These are phyloP conservation scores for Alviniconcha marisindica DNA, from an alignment of 1,140 invertebrate genomes.

Conservation along the genomic window DNA sequence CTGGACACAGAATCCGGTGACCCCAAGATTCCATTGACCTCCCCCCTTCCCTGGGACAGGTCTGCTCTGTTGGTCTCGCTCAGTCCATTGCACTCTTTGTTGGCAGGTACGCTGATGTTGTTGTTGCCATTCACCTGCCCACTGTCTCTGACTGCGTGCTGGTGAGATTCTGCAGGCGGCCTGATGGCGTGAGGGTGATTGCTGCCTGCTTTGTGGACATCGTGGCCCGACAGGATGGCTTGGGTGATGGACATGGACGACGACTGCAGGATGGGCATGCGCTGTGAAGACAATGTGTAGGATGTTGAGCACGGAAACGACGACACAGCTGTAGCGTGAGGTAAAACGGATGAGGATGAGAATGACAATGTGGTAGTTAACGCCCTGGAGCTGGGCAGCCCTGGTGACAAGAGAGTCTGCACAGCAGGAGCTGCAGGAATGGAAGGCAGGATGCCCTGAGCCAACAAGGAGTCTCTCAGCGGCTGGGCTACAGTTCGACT, in stretches of 20 bases:
- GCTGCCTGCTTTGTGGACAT: slow-evolving; percentile 8
- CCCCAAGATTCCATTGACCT: slow-evolving; percentile 41
- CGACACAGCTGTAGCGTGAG: neutral
- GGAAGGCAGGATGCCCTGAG: too few relatives aligned
- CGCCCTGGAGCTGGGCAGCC: neutral
- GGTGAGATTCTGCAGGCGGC: slow-evolving; percentile 18
- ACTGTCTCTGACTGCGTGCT: slow-evolving; percentile 7
- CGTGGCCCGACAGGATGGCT: slow-evolving; percentile 22
- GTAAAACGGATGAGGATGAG: neutral
- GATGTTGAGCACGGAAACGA: neutral
- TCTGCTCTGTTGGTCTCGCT: slow-evolving; percentile 4
- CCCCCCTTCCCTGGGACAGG: neutral
- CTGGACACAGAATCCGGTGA: slow-evolving; percentile 45
- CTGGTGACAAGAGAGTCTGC: neutral
- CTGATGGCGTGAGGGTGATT: neutral
- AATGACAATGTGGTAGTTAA: neutral
- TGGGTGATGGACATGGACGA: slow-evolving; percentile 28
- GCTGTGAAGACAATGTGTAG: too few relatives aligned
- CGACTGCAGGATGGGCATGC: neutral
- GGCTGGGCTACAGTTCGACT: neutral
- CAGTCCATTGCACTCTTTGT: slow-evolving; percentile 47
- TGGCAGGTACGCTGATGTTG: slow-evolving; percentile 6
- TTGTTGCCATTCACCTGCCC: slow-evolving; percentile 31
- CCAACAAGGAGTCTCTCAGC: too few relatives aligned
- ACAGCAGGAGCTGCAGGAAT: neutral